A percentile compares a stretch with the other conserved stretches of the same genome.
Evolutionary conservation across 2,888 invertebrate species (phyloP).

Genomic region (Eristalis intricaria): DNA sequence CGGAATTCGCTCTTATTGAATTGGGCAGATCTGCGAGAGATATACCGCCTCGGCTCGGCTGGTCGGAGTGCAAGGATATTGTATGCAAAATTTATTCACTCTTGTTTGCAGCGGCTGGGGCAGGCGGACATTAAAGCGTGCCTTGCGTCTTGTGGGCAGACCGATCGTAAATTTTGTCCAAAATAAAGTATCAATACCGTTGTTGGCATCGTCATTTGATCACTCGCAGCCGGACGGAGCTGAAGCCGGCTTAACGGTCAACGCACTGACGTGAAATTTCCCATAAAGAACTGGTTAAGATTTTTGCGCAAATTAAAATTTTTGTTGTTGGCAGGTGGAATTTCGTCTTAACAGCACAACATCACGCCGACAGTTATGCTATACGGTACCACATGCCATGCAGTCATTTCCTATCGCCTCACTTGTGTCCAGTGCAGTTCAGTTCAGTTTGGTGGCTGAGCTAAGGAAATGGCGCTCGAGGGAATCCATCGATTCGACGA

Average conservation of each 20-base stretch:
- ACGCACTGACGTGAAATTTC: neutral
- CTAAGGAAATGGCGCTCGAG: neutral
- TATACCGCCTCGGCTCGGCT: neutral
- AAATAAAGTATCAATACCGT: slow-evolving; percentile 6
- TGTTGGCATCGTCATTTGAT: neutral
- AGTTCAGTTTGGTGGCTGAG: neutral
- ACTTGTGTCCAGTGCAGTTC: neutral
- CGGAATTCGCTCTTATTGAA: neutral
- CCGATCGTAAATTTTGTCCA: neutral
- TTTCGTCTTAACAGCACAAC: neutral
- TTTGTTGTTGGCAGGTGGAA: neutral
- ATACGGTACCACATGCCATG: neutral
- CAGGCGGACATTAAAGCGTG: neutral
- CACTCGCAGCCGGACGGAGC: neutral
- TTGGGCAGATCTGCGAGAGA: neutral
- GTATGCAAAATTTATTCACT: neutral
- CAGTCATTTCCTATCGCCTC: neutral
- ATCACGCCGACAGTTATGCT: neutral
- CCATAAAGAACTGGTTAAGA: neutral
- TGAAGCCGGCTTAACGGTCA: neutral
- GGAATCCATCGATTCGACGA: neutral
- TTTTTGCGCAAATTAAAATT: neutral
- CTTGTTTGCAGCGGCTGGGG: neutral
- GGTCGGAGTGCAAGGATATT: neutral
- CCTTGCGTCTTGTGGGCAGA: neutral